These are phyloP conservation scores for Ceyx erithaca DNA, from an alignment of 2,797 vertebrate species.

Conservation along the genomic window DNA sequence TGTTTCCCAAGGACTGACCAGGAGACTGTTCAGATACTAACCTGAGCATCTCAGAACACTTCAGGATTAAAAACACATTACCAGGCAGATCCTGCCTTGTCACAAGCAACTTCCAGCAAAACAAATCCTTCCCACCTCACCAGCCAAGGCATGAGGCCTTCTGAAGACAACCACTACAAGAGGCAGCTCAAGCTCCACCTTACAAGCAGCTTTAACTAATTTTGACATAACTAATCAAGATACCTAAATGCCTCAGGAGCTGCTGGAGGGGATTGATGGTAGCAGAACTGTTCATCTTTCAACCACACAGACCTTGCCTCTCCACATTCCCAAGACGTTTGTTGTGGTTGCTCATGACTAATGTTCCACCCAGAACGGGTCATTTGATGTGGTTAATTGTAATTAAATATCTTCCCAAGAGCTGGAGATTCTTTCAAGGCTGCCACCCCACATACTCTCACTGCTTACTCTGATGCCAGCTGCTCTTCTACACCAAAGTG, in stretches of 20 bases:
- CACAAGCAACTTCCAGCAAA: not conserved
- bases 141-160: not conserved
- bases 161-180: not conserved
- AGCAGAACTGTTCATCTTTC: not conserved
- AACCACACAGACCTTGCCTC: not conserved
- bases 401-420: constrained; percentile 51
- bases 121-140: not conserved
- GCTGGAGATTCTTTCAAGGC: constrained; percentile 30
- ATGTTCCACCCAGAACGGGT: constrained; percentile 33
- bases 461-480: not conserved
- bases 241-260: not conserved
- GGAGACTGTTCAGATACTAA: not conserved
- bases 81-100: not conserved
- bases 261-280: not conserved
- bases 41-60: not conserved
- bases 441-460: constrained; percentile 34
- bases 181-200: not conserved
- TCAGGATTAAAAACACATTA: not conserved
- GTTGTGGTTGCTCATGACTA: constrained; percentile 46
- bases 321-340: constrained; percentile 50
- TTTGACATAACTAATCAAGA: not conserved
- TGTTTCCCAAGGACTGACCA: not conserved
- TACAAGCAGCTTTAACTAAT: not conserved
- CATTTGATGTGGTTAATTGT: constrained; percentile 57
- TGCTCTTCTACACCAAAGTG: not conserved